A percentile compares a stretch with the other conserved stretches of the same genome.
Evolutionary conservation across 1,140 invertebrate genomes (phyloP).

Genomic region (Drosophila grimshawi): DNA sequence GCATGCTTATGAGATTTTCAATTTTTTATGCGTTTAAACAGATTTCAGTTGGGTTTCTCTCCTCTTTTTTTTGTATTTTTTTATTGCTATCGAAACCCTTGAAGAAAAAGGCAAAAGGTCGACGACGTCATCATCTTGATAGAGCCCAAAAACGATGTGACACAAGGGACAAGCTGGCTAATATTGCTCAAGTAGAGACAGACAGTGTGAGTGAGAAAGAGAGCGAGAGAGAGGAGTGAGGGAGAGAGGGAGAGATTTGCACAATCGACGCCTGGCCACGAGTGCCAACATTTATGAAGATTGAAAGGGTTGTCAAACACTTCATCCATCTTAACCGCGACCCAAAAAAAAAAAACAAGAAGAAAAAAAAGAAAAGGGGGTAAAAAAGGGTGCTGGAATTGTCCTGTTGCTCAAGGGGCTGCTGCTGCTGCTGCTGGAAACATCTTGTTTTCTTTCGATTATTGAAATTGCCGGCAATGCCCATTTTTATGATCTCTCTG

Average conservation of each 20-base stretch:
- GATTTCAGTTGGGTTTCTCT: slow-evolving; percentile 55
- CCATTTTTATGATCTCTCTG: slow-evolving; percentile 68
- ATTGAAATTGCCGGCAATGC: slow-evolving; percentile 74
- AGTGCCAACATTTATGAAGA: slow-evolving; percentile 83
- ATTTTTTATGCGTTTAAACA: slow-evolving; percentile 84
- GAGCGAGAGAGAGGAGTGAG: slow-evolving; percentile 19
- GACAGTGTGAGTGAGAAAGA: slow-evolving; percentile 30
- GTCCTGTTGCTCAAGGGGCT: slow-evolving; percentile 53
- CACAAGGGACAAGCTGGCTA: slow-evolving; percentile 75
- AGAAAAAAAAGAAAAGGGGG: slow-evolving; percentile 8
- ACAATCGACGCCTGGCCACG: slow-evolving; percentile 58
- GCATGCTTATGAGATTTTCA: slow-evolving; percentile 83
- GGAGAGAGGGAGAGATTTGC: slow-evolving; percentile 28
- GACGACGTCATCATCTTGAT: slow-evolving; percentile 67
- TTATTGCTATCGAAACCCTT: slow-evolving; percentile 57
- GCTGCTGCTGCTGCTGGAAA: slow-evolving; percentile 31
- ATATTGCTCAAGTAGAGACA: slow-evolving; percentile 58
- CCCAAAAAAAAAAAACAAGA: slow-evolving; percentile 15
- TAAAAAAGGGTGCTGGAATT: slow-evolving; percentile 35
- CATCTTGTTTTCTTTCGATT: slow-evolving; percentile 83
- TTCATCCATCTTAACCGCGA: slow-evolving; percentile 75
- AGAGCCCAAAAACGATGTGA: slow-evolving; percentile 68
- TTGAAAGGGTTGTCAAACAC: slow-evolving; percentile 84
- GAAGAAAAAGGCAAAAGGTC: slow-evolving; percentile 61
- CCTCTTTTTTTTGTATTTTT: slow-evolving; percentile 28